Conservation (phyloP, 2,797 vertebrate genomes). For the Anabacerthia variegaticeps region DNA sequence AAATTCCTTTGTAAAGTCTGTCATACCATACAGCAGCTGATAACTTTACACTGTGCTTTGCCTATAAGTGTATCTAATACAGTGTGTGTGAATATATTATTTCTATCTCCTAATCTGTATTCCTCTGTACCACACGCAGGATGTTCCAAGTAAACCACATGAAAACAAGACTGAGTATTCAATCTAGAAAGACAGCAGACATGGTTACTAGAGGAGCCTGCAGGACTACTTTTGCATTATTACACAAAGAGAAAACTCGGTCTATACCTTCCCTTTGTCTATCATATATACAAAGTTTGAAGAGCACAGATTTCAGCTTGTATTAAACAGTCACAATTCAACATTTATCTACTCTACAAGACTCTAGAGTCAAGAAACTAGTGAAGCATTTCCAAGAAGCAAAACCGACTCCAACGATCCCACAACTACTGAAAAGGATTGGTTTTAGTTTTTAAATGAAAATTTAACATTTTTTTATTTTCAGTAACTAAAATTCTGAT, state of each 20-base stretch:
- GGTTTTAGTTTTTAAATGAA: neutral
- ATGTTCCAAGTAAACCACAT: slow-evolving; percentile 55
- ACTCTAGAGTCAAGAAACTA: neutral
- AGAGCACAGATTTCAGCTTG: neutral
- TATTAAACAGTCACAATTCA: neutral
- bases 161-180: slow-evolving; percentile 51
- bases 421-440: neutral
- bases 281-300: neutral
- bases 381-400: neutral
- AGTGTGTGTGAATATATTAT: neutral
- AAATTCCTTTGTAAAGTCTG: neutral
- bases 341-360: neutral
- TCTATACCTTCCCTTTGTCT: neutral
- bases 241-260: neutral
- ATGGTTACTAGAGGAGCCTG: slow-evolving; percentile 5
- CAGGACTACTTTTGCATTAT: neutral
- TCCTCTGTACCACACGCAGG: slow-evolving; percentile 1
- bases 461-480: neutral
- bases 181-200: neutral
- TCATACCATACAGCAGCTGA: neutral
- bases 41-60: neutral
- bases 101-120: slow-evolving; percentile 37
- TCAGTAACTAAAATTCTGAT: neutral
- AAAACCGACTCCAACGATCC: neutral
- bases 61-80: neutral